A percentile compares a stretch with the other conserved stretches of the same genome.
These are phyloP conservation scores for Solen grandis DNA, from an alignment of 1,140 invertebrate species.

Conservation along the genomic window DNA sequence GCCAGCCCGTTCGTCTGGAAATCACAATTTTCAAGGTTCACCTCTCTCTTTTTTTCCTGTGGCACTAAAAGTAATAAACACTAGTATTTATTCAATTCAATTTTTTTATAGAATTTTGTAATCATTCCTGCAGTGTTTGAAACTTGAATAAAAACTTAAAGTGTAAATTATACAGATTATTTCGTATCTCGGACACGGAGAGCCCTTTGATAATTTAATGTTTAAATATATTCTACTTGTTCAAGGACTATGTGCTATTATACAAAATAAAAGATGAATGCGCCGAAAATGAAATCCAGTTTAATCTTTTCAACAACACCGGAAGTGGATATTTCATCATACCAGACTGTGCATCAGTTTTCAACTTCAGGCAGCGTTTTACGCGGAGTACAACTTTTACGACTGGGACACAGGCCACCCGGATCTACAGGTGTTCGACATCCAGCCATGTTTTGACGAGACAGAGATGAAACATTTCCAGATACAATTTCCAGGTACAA, in stretches of 20 bases:
- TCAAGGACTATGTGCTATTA: no score
- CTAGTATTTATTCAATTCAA: no score
- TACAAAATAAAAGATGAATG: no score
- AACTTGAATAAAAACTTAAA: neutral
- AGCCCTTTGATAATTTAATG: neutral
- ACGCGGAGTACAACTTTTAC: conserved; percentile 45
- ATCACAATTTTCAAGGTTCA: conserved; percentile 36
- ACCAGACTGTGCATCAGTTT: no score
- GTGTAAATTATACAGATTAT: neutral
- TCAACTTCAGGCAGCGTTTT: no score
- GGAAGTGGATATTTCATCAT: no score
- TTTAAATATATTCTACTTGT: no score
- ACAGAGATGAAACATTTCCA: conserved; percentile 28
- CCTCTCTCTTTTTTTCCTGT: neutral
- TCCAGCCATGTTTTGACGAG: conserved; percentile 14
- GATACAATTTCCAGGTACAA: conserved; percentile 40
- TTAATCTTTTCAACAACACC: no score
- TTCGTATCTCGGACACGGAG: neutral
- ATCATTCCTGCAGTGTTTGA: neutral
- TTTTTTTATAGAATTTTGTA: no score
- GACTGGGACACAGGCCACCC: conserved; percentile 43
- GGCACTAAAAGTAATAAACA: neutral
- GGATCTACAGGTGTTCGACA: conserved; percentile 31
- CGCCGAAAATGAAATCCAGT: no score
- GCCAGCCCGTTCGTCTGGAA: conserved; percentile 41